Conservation (phyloP, 2,888 invertebrate species). For the Cosmorhoe ocellata region DNA sequence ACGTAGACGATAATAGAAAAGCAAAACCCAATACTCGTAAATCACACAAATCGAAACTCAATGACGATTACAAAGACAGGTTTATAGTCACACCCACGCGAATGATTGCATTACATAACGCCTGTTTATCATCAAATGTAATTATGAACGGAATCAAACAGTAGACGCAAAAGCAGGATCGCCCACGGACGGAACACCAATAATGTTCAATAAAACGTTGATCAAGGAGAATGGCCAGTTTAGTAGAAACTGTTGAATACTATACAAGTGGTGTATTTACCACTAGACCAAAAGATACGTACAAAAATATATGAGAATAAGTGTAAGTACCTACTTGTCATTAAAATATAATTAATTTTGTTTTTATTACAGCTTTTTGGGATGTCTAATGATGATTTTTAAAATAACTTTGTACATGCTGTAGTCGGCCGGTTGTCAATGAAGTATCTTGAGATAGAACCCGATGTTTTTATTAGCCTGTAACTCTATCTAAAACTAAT, state of each 20-base stretch:
- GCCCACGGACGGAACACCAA: constrained; percentile 37
- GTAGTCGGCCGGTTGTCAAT: too few relatives aligned
- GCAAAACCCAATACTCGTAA: constrained; percentile 24
- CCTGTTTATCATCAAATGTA: constrained; percentile 38
- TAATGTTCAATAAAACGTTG: constrained; percentile 30
- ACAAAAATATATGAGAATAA: too few relatives aligned
- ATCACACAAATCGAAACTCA: constrained; percentile 32
- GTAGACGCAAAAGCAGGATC: constrained; percentile 41
- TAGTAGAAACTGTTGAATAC: neutral
- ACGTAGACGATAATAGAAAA: constrained; percentile 16
- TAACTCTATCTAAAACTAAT: constrained; percentile 43
- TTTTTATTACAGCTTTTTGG: too few relatives aligned
- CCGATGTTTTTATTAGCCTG: constrained; percentile 32
- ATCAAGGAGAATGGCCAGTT: neutral
- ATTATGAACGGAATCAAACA: constrained; percentile 46
- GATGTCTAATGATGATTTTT: too few relatives aligned
- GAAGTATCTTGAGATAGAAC: too few relatives aligned
- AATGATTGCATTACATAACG: constrained; percentile 37
- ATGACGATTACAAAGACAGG: constrained; percentile 32
- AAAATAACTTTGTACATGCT: too few relatives aligned
- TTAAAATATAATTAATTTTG: too few relatives aligned
- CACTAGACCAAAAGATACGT: too few relatives aligned
- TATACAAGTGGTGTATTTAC: too few relatives aligned
- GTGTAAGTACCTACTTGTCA: too few relatives aligned
- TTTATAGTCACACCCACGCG: constrained; percentile 34